Evolutionary conservation across 2,113 vertebrate genomes (phyloP).

Genomic region (Ifrita kowaldi): DNA sequence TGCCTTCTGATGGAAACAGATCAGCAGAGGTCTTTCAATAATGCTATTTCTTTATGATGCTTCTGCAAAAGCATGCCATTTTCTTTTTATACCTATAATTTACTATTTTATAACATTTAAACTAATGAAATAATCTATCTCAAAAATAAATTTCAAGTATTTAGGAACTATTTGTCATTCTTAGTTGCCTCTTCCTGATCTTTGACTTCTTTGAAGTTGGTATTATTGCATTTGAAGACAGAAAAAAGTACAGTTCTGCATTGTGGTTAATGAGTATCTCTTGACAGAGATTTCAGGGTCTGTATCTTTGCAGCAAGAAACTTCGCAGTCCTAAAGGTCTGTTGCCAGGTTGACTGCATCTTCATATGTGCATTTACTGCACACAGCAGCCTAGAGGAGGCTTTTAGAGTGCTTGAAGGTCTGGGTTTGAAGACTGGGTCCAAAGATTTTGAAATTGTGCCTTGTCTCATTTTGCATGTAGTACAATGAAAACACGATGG

Average conservation of each 20-base stretch:
- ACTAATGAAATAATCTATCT: not conserved
- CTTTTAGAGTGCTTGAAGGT: not conserved
- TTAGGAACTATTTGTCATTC: not conserved
- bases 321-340: not conserved
- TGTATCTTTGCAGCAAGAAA: not conserved
- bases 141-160: not conserved
- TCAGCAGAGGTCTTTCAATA: not conserved
- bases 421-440: not conserved
- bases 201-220: not conserved
- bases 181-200: not conserved
- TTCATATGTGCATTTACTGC: not conserved
- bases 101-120: not conserved
- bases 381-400: not conserved
- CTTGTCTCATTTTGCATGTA: not conserved
- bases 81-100: not conserved
- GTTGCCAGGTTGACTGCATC: not conserved
- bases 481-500: rapidly evolving
- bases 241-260: not conserved
- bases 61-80: not conserved
- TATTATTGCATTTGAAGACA: not conserved
- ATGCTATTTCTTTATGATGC: not conserved
- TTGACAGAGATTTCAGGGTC: not conserved
- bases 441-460: not conserved
- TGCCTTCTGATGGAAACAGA: not conserved
- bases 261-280: not conserved